Conservation (phyloP, 2,888 invertebrate genomes). For the Myathropa florea region DNA sequence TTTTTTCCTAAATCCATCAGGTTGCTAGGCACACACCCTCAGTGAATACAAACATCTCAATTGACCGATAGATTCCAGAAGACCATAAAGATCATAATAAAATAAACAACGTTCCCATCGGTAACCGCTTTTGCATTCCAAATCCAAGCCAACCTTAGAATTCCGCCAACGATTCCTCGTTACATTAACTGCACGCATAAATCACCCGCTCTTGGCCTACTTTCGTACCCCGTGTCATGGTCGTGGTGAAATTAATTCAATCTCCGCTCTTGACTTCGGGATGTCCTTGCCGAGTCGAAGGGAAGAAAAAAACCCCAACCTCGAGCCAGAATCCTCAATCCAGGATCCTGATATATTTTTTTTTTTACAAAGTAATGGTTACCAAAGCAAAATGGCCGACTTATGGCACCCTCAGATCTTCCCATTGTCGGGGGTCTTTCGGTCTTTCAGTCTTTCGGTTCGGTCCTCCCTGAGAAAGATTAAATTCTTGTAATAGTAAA, state of each 20-base stretch:
- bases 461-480: conserved; percentile 31
- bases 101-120: conserved; percentile 14
- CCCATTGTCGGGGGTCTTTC: neutral
- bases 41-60: conserved; percentile 6
- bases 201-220: conserved; percentile 35
- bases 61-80: conserved; percentile 9
- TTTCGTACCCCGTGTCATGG: neutral
- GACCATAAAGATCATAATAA: neutral
- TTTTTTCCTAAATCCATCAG: no score
- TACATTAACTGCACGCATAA: conserved; percentile 23
- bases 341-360: conserved; percentile 12
- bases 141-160: conserved; percentile 24
- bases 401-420: neutral
- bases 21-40: no score
- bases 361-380: conserved; percentile 7
- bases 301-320: neutral
- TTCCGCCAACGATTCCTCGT: neutral
- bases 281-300: neutral
- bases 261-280: conserved; percentile 9
- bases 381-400: conserved; percentile 42
- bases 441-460: neutral
- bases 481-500: conserved; percentile 62
- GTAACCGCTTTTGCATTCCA: conserved; percentile 20
- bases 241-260: conserved; percentile 62
- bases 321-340: neutral